Conservation (phyloP, 1,140 invertebrate genomes). For the Steinernema khuongi region DNA sequence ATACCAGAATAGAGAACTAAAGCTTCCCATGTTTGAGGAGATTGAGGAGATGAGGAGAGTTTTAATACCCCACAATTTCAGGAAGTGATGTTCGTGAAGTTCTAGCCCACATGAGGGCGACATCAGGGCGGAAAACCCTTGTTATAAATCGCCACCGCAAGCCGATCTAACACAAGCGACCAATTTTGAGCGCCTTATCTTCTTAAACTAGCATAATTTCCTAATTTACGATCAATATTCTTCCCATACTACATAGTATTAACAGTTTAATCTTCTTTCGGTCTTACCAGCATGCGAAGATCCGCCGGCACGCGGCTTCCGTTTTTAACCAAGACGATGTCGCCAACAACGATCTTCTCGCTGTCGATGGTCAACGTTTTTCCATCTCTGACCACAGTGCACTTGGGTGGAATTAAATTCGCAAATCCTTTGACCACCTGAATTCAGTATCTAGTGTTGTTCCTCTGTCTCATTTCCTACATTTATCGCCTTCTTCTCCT, state of each 20-base stretch:
- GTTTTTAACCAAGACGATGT: constrained; percentile 89
- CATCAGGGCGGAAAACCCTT: too few relatives aligned
- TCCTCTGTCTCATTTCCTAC: constrained; percentile 14
- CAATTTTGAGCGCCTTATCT: too few relatives aligned
- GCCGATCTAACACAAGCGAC: too few relatives aligned
- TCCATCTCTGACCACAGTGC: constrained; percentile 85
- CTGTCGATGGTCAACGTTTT: constrained; percentile 81
- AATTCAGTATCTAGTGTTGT: constrained; percentile 25
- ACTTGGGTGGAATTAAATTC: constrained; percentile 68
- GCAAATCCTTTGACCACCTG: constrained; percentile 46
- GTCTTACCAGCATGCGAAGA: constrained; percentile 75
- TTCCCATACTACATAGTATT: too few relatives aligned
- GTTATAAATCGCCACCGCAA: too few relatives aligned
- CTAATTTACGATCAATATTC: too few relatives aligned
- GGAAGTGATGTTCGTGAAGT: too few relatives aligned
- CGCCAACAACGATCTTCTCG: constrained; percentile 82
- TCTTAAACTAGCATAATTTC: too few relatives aligned
- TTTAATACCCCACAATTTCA: too few relatives aligned
- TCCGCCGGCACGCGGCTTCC: constrained; percentile 90
- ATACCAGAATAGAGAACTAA: background rate
- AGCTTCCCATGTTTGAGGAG: constrained; percentile 65
- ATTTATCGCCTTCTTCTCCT: constrained; percentile 43
- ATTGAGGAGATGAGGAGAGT: constrained; percentile 71
- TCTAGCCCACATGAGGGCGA: too few relatives aligned
- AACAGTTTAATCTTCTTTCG: too few relatives aligned